Base-by-base conservation (phyloP, 1,140 invertebrate species). In the Megalonaias nervosa region DNA sequence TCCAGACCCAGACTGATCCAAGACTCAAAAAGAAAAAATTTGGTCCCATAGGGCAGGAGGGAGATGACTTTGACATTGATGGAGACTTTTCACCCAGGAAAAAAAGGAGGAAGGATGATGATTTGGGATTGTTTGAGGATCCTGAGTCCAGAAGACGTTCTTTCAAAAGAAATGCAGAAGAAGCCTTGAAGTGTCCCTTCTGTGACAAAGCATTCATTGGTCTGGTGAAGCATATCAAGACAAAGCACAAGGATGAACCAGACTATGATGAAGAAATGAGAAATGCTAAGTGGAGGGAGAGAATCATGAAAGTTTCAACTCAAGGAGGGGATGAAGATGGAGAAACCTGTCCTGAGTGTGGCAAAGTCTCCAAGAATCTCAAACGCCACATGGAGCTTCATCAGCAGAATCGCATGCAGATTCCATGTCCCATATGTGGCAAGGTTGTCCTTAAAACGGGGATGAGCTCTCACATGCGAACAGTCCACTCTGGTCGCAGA, bases 151-250 rank as follows among this genome's bases (percentile, higher is more conserved):
- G 85, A 58, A 81, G 87, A 26, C 85, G 87, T 67, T 84, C 85
- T 67, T 84, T 88, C 55, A 85, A 85, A 23, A 79, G 87, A 65
- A 89, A 89, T 69, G 86, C 87, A 55, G 88, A 89, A 56, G 88
- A 89, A 75, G 88, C 88, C 57, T 71, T 89, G 58, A 89, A 89
- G 75, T 89, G 88, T 82, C 88, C 88, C 67, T 89, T 89, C 74
- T 89, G 88, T 83, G 88, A 89, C 64, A 87, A 87, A 71, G 87
- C 88, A 26, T 89, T 89, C 76, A 89, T 89, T 80, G 88, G 88
- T 57, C 71, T 89, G 55, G 88, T 89, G 13, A 89, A 89, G 67
- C 88, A 89, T 71, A 89, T 89, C 57, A 89, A 89, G 74, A 86
- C 87, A 9, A 89, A 89, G 72, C 88, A 89, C 66, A 82, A 82